Conservation (phyloP, 1,140 invertebrate species). For the Acyrthosiphon pisum region DNA sequence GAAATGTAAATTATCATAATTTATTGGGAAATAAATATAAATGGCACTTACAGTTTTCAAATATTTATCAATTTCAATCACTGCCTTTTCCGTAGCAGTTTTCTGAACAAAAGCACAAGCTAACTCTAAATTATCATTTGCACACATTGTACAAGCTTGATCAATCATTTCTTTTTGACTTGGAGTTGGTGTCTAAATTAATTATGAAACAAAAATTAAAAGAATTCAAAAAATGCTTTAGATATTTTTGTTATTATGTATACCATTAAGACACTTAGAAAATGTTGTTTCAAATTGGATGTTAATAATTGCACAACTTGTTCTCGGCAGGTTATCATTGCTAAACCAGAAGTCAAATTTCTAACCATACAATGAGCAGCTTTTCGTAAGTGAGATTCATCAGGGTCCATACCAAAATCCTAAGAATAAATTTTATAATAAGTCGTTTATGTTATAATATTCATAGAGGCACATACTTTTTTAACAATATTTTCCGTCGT, state of each 20-base stretch:
- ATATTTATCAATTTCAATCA: conserved; percentile 94
- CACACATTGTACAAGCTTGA: conserved; percentile 82
- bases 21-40: background rate
- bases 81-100: conserved; percentile 95
- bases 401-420: conserved; percentile 96
- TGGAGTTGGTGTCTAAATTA: conserved; percentile 66
- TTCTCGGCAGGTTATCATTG: conserved; percentile 96
- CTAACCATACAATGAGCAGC: conserved; percentile 97
- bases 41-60: conserved; percentile 66
- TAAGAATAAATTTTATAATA: conserved; percentile 60
- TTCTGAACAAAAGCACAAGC: conserved; percentile 98
- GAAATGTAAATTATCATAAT: background rate
- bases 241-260: conserved; percentile 58
- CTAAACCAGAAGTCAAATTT: conserved; percentile 96
- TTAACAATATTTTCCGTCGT: conserved; percentile 96
- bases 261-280: conserved; percentile 74
- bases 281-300: conserved; percentile 84
- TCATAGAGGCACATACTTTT: conserved; percentile 68
- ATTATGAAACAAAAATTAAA: background rate
- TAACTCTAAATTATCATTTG: conserved; percentile 95
- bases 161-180: conserved; percentile 89
- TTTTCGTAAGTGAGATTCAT: conserved; percentile 88
- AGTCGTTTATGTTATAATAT: background rate
- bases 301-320: conserved; percentile 86
- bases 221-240: background rate